A percentile compares a stretch with the other conserved stretches of the same genome.
Conservation (phyloP, 1,140 invertebrate genomes). For the Cataglyphis hispanica region DNA sequence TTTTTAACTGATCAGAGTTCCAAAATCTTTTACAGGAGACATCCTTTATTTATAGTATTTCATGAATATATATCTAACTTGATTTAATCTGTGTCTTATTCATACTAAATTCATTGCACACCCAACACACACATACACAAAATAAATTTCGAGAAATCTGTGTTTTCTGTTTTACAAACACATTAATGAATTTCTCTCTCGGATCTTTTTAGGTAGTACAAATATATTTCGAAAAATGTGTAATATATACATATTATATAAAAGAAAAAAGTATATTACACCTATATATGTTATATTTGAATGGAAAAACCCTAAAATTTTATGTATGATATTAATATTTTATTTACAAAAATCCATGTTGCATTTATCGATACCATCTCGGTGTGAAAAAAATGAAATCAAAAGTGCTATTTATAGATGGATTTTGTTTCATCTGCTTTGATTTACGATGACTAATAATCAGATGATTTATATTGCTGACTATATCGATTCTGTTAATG, state of each 20-base stretch:
- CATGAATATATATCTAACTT: not conserved
- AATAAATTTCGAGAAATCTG: not conserved
- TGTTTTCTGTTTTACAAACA: not conserved
- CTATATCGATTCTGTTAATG: constrained; percentile 33
- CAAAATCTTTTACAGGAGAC: too few species aligned
- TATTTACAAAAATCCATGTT: not conserved
- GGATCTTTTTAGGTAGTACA: not conserved
- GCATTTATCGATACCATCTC: not conserved
- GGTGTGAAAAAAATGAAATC: too few species aligned
- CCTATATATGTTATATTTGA: not conserved
- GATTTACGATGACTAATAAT: constrained; percentile 16
- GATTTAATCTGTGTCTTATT: not conserved
- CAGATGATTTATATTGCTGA: not conserved
- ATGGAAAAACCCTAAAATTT: not conserved
- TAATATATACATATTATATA: too few species aligned
- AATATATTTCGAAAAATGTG: not conserved
- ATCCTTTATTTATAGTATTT: too few species aligned
- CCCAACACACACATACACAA: too few species aligned
- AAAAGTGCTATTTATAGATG: not conserved
- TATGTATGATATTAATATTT: not conserved
- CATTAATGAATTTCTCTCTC: too few species aligned
- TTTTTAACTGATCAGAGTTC: too few species aligned
- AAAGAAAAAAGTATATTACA: too few species aligned
- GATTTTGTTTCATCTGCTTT: constrained; percentile 1
- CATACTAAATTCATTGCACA: not conserved